Base-by-base conservation (phyloP, 2,113 vertebrate species). In the Poecilia latipinna region DNA sequence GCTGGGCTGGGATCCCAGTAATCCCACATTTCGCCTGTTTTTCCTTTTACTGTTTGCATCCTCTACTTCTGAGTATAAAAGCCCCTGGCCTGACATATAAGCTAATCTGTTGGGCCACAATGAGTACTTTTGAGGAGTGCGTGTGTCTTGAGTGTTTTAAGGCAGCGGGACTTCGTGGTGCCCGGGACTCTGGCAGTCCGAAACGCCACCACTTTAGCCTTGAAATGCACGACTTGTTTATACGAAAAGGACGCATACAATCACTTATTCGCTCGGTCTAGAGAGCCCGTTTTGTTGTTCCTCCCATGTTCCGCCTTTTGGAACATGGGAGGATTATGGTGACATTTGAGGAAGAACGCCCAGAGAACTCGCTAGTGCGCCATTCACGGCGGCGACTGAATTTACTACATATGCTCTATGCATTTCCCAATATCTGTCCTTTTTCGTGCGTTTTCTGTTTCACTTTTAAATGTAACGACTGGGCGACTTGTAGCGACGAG, bases 1-100 rank as follows among this genome's bases (percentile, higher is more conserved):
- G 86, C 91, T 91, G 92, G 94, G 94, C 94, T 94, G 93, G 94
- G 92, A 93, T 93, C 92, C 93, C 83, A 82, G 91, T 91, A 89
- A 72, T 79, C 76, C 82, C 83, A 84, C 42, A 68, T 76, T n/a
- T 84, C 74, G 68, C 78, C 70, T 79, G 72, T 74, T 80, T 44
- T 81, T 39, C 42, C 17, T 81, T 85, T 82, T 44, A 72, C 67
- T 84, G 48, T 39, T 77, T 67, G 70, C 68, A 65, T 42, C 64
- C 51, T 61, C 78, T 82, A 68, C 33, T 70, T 12, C 66, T 69
- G 37, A 82, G 65, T 61, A 51, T 35, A 79, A 60, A 75, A 82
- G 86, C 82, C 73, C 82, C 73, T 82, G 35, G 82, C 79, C 86
- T 78, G 37, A 81, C 77, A 74, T 88, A 90, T 92, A 94, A 94